Evolutionary conservation across 1,140 invertebrate species (phyloP), one percentile per base, ranked within the genome.

Genomic region (Ceratina australensis): DNA sequence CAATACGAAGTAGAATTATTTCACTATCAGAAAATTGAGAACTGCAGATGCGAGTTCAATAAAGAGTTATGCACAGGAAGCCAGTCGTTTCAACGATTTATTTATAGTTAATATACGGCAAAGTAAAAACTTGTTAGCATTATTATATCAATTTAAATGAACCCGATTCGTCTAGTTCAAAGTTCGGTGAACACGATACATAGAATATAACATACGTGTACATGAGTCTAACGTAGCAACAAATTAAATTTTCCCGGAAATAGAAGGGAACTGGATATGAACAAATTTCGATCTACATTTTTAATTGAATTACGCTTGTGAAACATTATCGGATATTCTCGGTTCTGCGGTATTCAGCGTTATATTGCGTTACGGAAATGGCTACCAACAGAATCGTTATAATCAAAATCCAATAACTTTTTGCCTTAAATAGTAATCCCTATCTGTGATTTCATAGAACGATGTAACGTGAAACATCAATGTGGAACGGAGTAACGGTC

Each of bases 361-460:
- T n/a, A 8, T 12, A 52, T 67, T 28, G 49, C 7, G n/a, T 28
- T 28, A 20, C 18, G 49, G 4, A 10, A 50, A 50, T 16, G 18
- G n/a, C 18, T 67, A 20, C 1, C 2, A 18, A 50, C 22, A 8
- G 16, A 26, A 16, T 50, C 33, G 47, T 42, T 42, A 42, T 42
- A 7, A 42, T 10, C 10, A 67, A 52, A 18, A 52, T 26, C 28
- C 49, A 24, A 16, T 13, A 3, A 22, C 50, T 68, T 68, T 68
- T 56, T 54, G 24, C 12, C 24, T 54, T 24, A n/a, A 56, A 68
- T 56, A 56, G 65, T 33, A 54, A 67, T 52, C 50, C 47, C 26
- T 22, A 13, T 50, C 47, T 15, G 16, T 67, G 50, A 49, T 26
- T 28, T 67, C 18, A 47, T 1, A 18, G 22, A 67, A 52, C 47